Conservation (phyloP, 2,797 vertebrate species). For the Siniperca scherzeri region DNA sequence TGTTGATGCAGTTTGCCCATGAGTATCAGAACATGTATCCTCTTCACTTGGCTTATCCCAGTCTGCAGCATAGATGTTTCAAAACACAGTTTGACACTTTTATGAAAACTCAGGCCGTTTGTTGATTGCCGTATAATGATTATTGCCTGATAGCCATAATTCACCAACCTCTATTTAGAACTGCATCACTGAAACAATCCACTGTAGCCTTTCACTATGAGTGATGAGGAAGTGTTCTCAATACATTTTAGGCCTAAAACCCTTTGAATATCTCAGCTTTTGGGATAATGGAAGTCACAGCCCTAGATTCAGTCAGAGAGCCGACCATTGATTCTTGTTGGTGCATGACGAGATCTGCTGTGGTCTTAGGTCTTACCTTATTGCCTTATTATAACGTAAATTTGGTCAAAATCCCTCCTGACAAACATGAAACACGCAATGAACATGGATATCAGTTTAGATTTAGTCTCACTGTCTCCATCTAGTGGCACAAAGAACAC, state of each 20-base stretch:
- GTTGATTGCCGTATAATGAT: background rate
- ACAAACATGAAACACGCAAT: background rate
- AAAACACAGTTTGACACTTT: background rate
- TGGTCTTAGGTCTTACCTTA: background rate
- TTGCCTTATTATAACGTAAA: background rate
- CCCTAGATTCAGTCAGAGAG: background rate
- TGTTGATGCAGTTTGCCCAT: background rate
- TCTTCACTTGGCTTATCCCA: background rate
- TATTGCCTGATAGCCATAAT: background rate
- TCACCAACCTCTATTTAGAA: background rate
- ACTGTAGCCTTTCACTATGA: background rate
- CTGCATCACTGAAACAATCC: background rate
- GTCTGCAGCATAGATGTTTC: background rate
- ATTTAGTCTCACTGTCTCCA: conserved; percentile 49
- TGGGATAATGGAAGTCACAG: no score
- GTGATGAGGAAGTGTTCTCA: background rate
- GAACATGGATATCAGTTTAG: background rate
- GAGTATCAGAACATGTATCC: background rate
- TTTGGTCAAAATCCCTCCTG: background rate
- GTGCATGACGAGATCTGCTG: background rate
- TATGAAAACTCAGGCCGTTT: no score
- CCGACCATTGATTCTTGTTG: background rate
- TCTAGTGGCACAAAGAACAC: conserved; percentile 22
- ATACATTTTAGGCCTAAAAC: background rate
- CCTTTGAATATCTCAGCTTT: background rate